Conservation (phyloP, 2,888 invertebrate species). For the Sesia bembeciformis region DNA sequence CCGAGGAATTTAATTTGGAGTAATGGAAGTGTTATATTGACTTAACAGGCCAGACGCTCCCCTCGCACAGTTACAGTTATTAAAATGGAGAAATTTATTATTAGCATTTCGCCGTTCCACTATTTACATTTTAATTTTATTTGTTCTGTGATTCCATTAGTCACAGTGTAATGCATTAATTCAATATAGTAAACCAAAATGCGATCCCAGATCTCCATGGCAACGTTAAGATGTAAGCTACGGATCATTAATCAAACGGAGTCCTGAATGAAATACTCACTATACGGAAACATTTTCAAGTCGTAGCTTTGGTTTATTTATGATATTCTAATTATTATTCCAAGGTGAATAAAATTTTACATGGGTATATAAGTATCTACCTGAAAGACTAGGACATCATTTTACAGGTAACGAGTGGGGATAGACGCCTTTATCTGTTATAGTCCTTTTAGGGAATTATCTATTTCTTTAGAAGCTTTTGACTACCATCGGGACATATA, state of each 20-base stretch:
- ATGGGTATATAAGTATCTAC: no score
- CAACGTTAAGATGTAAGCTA: constrained; percentile 19
- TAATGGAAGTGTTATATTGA: constrained; percentile 76
- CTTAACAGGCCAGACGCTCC: constrained; percentile 72
- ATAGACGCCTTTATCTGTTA: no score
- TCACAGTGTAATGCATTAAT: constrained; percentile 60
- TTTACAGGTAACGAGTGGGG: no score
- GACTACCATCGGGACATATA: no score
- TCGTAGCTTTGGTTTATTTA: no score
- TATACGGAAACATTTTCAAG: no score
- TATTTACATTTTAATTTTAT: constrained; percentile 74
- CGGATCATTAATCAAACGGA: constrained; percentile 28
- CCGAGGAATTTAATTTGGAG: constrained; percentile 73
- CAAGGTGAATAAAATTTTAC: no score
- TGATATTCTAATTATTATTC: no score
- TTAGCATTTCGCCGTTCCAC: constrained; percentile 67
- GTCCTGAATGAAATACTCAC: neutral
- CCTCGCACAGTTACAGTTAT: constrained; percentile 70
- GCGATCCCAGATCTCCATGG: constrained; percentile 21
- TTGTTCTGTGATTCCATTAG: constrained; percentile 73
- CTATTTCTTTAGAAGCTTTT: no score
- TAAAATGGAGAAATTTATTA: constrained; percentile 75
- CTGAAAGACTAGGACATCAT: no score
- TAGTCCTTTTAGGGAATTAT: no score
- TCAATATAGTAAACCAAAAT: constrained; percentile 43